Base-by-base conservation (phyloP, 2,797 vertebrate genomes). In the Neopelma chrysocephalum region DNA sequence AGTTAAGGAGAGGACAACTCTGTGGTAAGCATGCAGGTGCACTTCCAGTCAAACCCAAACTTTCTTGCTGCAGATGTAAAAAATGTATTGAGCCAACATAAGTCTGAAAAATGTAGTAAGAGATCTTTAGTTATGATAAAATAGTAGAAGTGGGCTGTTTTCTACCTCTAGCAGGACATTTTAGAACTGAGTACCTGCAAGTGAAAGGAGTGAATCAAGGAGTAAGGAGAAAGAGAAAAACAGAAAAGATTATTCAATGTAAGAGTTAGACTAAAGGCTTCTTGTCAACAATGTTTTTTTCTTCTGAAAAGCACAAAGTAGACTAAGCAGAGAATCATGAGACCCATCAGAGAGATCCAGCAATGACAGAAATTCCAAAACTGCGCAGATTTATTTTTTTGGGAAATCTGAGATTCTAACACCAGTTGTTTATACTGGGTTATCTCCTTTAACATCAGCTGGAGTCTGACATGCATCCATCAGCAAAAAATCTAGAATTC, bases 401-500 rank as follows among this genome's bases (percentile, higher is more conserved):
- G 34, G 62, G 83, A 78, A 95, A 95, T 62, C 27, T 70, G 66
- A 96, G 83, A 87, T 80, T 78, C 34, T 79, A 66, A 84, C 25
- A 73, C n/a, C 9, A 90, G 31, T 16, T 84, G 51, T 76, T 96
- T 92, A 86, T 60, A 90, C 34, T 87, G 54, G 38, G 29, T 89
- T 95, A 94, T 94, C 88, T 94, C 57, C 34, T 89, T 76, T 45
- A 82, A 60, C 47, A 95, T 94, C 86, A 86, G 64, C 26, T 90
- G 56, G 36, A 90, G 81, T 56, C 60, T 94, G 78, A 86, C 80
- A 69, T 29, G 47, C 27, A 94, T 83, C 86, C 43, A 89, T 87
- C 89, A 93, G 58, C 40, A 29, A 92, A 93, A 94, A 83, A 87
- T 66, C 80, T 60, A 72, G 62, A 95, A 87, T 65, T 83, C 66